Evolutionary conservation across 2,113 vertebrate genomes (phyloP).

Genomic region (Corythoichthys intestinalis): DNA sequence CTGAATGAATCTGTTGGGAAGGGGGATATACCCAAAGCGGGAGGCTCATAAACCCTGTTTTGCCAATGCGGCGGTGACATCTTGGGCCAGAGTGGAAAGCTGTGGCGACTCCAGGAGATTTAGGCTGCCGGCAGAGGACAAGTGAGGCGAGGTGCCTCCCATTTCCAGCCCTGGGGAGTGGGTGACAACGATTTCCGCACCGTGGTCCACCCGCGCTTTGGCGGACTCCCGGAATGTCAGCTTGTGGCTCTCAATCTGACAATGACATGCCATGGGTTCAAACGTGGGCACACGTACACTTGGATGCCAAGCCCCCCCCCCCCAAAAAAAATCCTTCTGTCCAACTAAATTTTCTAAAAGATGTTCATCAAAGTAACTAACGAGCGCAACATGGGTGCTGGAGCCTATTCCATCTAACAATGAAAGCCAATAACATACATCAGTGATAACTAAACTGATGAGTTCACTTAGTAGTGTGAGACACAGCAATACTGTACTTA

Average conservation of each 20-base stretch:
- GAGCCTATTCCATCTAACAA: no score
- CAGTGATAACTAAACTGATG: no score
- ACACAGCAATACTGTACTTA: no score
- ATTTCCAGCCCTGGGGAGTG: constrained; percentile 81
- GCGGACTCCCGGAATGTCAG: constrained; percentile 87
- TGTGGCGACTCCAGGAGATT: constrained; percentile 88
- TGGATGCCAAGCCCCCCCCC: not conserved
- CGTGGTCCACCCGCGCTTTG: constrained; percentile 91
- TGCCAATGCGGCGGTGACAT: constrained; percentile 89
- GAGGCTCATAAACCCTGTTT: constrained; percentile 90
- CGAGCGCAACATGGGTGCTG: no score
- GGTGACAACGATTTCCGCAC: constrained; percentile 88
- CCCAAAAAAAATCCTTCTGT: not conserved
- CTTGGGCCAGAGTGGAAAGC: constrained; percentile 89
- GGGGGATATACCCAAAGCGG: not conserved
- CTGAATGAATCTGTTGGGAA: constrained; percentile 14
- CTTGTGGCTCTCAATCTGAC: constrained; percentile 95
- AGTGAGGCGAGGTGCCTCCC: constrained; percentile 81
- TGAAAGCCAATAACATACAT: no score
- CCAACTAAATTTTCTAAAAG: not conserved
- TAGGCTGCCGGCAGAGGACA: constrained; percentile 89
- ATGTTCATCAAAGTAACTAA: not conserved
- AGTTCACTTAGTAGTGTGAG: no score
- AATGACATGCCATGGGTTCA: not conserved
- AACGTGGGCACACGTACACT: not conserved